Evolutionary conservation across 2,888 invertebrate genomes (phyloP).

Genomic region (Ctenicera cuprea): DNA sequence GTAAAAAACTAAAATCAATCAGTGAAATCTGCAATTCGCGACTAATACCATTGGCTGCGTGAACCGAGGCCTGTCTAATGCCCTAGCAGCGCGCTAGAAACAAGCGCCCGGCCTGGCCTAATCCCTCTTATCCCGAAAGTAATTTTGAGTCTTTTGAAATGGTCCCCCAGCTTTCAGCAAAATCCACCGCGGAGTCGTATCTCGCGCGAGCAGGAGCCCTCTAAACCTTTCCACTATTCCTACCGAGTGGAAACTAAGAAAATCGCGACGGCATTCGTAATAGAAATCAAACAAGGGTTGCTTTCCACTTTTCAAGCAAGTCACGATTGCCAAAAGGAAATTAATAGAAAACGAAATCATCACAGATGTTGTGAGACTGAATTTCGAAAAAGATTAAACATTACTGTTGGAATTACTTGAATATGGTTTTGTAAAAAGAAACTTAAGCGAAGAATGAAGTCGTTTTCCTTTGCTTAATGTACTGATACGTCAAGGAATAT

Average conservation of each 20-base stretch:
- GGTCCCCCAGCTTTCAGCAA: slow-evolving; percentile 71
- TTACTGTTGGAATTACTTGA: too few species aligned
- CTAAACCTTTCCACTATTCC: slow-evolving; percentile 60
- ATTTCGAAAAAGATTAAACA: neutral
- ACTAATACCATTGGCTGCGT: slow-evolving; percentile 68
- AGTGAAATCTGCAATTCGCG: slow-evolving; percentile 68
- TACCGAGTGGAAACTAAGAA: slow-evolving; percentile 57
- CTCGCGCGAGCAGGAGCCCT: slow-evolving; percentile 66
- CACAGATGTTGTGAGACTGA: too few species aligned
- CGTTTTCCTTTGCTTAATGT: too few species aligned
- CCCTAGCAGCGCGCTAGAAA: slow-evolving; percentile 67
- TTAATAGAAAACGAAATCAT: too few species aligned
- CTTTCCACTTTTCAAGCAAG: neutral
- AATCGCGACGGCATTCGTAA: slow-evolving; percentile 28
- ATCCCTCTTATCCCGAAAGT: slow-evolving; percentile 80
- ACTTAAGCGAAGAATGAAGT: too few species aligned
- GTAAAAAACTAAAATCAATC: slow-evolving; percentile 67
- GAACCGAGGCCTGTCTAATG: slow-evolving; percentile 70
- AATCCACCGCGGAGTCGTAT: slow-evolving; percentile 70
- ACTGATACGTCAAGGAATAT: slow-evolving; percentile 19
- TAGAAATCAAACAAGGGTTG: neutral
- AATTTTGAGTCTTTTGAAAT: slow-evolving; percentile 79
- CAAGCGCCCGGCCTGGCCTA: slow-evolving; percentile 73
- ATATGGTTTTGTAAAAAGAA: neutral
- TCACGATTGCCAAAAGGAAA: too few species aligned